Evolutionary conservation across 2,797 vertebrate genomes (phyloP), one percentile per base, ranked within the genome.

Genomic region (Cephalopachus bancanus): DNA sequence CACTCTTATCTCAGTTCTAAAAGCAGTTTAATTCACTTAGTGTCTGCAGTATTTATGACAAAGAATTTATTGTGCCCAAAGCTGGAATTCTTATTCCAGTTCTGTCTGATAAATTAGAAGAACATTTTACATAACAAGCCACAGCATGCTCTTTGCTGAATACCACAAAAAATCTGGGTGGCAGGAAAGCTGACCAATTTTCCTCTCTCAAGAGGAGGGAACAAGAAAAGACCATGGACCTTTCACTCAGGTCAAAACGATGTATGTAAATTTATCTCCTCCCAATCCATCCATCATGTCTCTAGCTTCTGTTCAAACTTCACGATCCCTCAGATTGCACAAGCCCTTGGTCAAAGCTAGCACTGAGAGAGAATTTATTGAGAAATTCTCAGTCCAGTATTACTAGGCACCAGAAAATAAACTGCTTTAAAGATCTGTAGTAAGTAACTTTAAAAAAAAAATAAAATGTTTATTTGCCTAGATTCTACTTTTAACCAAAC

Each of bases 1-100:
- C 93, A 94, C 65, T 97, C 95, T 98, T 98, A 98, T 98, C 98
- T 98, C 57, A 8, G 86, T 93, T 97, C 89, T 97, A 97, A 98
- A 98, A 97, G 96, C 81, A 97, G 93, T 96, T 98, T 96, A 98
- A 97, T 89, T 98, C 95, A 96, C 72, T 97, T 80, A 44, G 76
- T 81, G 7, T 93, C 93, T 97, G 60, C 49, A 89, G 69, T 1
- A 83, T 28, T 93, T 88, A 94, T 84, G 93, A 97, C 86, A 96
- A 97, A 97, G 30, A 74, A 26, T 79, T 97, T 95, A 95, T 0
- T 75, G 55, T 97, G 97, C 96, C 93, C 89, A 97, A 96, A 98
- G 96, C 96, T 94, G 89, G 49, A 97, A 97, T 98, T 94, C 95
- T 98, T 76, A 91, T 88, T 80, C 28, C 0, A 65, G 33, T 55